Evolutionary conservation across 1,140 invertebrate species (phyloP).

Genomic region (Yoshiicerus persimilis): DNA sequence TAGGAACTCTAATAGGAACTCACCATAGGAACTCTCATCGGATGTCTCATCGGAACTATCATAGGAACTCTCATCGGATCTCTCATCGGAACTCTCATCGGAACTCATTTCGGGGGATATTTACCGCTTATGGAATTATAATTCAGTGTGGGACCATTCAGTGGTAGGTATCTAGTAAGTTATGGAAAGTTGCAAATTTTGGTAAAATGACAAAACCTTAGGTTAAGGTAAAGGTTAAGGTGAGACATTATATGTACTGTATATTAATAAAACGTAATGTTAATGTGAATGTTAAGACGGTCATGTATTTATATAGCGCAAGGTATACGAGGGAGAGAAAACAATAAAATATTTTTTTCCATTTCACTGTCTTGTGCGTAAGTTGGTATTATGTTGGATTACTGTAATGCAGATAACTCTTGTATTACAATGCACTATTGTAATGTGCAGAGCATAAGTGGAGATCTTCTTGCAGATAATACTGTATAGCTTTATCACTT

Average conservation of each 20-base stretch:
- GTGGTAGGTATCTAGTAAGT: neutral
- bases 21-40: no score
- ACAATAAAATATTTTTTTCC: neutral
- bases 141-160: no score
- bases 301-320: neutral
- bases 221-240: neutral
- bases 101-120: no score
- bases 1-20: no score
- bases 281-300: neutral
- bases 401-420: neutral
- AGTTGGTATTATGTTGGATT: neutral
- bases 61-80: no score
- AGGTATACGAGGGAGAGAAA: neutral
- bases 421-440: neutral
- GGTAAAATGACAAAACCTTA: neutral
- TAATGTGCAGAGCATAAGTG: neutral
- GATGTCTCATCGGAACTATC: no score
- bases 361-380: neutral
- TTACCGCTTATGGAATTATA: no score
- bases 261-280: neutral
- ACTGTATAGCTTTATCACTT: neutral
- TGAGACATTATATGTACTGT: neutral
- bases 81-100: no score
- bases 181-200: neutral
- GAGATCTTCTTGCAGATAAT: neutral